Percentiles rank a stretch among this genome's conserved stretches.
Evolutionary conservation across 2,113 vertebrate species (phyloP).

Genomic region (Campylomormyrus numenius): DNA sequence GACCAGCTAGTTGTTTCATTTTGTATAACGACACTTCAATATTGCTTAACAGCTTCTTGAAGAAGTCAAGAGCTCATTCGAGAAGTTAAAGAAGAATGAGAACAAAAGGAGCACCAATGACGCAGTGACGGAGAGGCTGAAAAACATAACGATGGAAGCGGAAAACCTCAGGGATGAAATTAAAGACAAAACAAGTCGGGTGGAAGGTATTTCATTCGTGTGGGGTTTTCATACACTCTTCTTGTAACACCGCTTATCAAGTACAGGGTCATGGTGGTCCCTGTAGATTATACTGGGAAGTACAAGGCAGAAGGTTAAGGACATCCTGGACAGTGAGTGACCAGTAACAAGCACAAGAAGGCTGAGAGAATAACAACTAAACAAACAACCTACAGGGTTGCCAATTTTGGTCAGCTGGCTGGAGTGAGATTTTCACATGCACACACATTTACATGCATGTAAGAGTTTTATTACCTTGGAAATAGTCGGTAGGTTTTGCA

Average conservation of each 20-base stretch:
- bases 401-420: not conserved
- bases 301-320: not conserved
- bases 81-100: conserved; percentile 55
- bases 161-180: conserved; percentile 57
- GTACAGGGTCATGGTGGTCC: not conserved
- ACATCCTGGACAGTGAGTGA: not conserved
- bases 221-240: not conserved
- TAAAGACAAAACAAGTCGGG: conserved; percentile 62
- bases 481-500: not conserved
- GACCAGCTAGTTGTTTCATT: not conserved
- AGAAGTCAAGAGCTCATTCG: conserved; percentile 53
- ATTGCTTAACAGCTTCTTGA: conserved; percentile 59
- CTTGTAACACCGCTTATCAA: not conserved
- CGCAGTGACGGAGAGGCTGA: conserved; percentile 53
- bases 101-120: conserved; percentile 30
- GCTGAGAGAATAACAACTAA: not conserved
- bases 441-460: not conserved
- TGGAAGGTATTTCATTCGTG: conserved; percentile 56
- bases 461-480: not conserved
- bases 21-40: not conserved
- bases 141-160: conserved; percentile 56
- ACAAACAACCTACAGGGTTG: not conserved
- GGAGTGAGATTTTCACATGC: not conserved
- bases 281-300: not conserved
- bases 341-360: not conserved